Evolutionary conservation across 2,113 vertebrate species (phyloP).

Genomic region (Picathartes gymnocephalus): DNA sequence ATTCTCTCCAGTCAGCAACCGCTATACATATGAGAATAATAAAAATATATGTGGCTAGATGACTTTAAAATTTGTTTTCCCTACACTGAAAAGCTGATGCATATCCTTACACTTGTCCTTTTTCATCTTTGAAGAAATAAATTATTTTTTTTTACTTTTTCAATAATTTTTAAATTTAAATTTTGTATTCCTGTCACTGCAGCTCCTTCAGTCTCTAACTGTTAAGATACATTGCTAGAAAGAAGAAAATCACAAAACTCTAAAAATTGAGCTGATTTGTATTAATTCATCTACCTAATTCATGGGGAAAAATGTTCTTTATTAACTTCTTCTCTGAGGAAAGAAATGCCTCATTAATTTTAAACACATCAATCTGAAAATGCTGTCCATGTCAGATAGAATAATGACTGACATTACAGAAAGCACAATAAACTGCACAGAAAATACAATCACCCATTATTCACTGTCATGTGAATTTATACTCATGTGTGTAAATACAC

Average conservation of each 20-base stretch:
- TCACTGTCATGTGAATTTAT: conserved; percentile 42
- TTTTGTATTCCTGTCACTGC: not conserved
- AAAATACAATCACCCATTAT: conserved; percentile 50
- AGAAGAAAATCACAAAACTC: conserved; percentile 11
- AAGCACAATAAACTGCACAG: conserved; percentile 40
- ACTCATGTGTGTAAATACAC: conserved; percentile 4
- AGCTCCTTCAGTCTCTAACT: not conserved
- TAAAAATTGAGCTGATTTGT: conserved; percentile 55
- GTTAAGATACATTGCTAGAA: not conserved
- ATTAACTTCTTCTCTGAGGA: conserved; percentile 46
- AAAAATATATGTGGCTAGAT: not conserved
- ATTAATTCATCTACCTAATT: conserved; percentile 59
- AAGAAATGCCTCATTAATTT: conserved; percentile 69
- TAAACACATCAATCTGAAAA: conserved; percentile 62
- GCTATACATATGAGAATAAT: not conserved
- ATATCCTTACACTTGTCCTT: not conserved
- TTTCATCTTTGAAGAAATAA: not conserved
- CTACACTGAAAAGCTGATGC: not conserved
- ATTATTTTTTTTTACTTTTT: not conserved
- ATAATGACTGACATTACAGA: conserved; percentile 66
- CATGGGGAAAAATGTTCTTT: conserved; percentile 21
- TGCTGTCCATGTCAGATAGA: conserved; percentile 47
- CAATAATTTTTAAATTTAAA: not conserved
- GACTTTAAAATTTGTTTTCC: not conserved
- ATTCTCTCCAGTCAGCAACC: not conserved